Evolutionary conservation across 2,888 invertebrate genomes (phyloP).

Genomic region (Seira ritae): DNA sequence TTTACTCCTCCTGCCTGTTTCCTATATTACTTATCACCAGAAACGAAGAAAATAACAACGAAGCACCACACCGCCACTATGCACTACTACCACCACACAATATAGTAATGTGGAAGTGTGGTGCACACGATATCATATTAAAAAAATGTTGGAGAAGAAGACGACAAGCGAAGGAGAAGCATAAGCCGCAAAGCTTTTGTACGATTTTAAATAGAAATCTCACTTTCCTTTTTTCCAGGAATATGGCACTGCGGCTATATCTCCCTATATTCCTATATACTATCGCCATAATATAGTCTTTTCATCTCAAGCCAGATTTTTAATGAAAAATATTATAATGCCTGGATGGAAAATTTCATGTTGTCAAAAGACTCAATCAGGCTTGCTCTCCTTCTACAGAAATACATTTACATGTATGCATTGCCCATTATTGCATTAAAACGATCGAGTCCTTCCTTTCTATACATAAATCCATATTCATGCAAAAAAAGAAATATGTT

Average conservation of each 20-base stretch:
- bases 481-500: no score
- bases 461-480: no score
- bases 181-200: slow-evolving; percentile 8
- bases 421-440: no score
- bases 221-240: background rate
- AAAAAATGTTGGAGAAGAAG: slow-evolving; percentile 30
- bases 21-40: slow-evolving; percentile 36
- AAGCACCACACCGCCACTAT: slow-evolving; percentile 3
- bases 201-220: slow-evolving; percentile 4
- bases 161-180: background rate
- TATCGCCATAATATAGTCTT: slow-evolving; percentile 43
- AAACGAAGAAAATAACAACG: slow-evolving; percentile 14
- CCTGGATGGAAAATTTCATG: no score
- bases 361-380: no score
- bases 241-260: no score
- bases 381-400: no score
- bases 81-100: slow-evolving; percentile 35
- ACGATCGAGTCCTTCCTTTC: no score
- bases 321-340: background rate
- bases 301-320: slow-evolving; percentile 22
- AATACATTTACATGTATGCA: no score
- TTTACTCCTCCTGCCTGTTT: slow-evolving; percentile 55
- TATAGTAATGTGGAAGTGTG: background rate
- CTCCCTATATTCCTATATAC: no score
- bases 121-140: slow-evolving; percentile 4